Conservation (phyloP, 2,797 vertebrate species). For the Alectoris magna region DNA sequence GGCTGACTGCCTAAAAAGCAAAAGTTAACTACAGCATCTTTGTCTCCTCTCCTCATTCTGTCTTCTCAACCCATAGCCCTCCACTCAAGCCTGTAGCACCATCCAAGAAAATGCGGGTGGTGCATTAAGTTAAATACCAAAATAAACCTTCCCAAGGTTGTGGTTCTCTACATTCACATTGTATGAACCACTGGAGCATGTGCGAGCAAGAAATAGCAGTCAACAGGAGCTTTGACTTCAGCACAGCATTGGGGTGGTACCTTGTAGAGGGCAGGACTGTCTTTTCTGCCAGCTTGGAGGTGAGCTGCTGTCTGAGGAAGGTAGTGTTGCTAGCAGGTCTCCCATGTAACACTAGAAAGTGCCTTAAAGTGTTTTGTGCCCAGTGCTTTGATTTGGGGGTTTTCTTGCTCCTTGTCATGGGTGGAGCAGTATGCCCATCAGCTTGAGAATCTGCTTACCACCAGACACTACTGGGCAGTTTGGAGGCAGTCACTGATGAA, state of each 20-base stretch:
- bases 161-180: not conserved
- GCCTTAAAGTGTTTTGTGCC: not conserved
- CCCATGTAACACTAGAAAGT: not conserved
- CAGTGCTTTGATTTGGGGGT: not conserved
- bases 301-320: fast-evolving
- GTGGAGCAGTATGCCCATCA: not conserved
- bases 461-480: not conserved
- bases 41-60: not conserved
- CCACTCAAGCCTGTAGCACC: not conserved
- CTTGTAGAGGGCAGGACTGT: not conserved
- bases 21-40: not conserved
- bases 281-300: not conserved
- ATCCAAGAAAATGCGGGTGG: not conserved
- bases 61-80: not conserved
- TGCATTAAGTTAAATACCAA: not conserved
- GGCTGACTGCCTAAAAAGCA: not conserved
- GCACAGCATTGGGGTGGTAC: not conserved
- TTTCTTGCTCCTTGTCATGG: not conserved
- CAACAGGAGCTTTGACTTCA: not conserved
- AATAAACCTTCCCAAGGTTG: not conserved
- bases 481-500: not conserved
- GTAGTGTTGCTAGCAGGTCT: fast-evolving
- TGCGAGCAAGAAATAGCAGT: fast-evolving
- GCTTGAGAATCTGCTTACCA: not conserved
- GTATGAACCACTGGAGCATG: fast-evolving